Evolutionary conservation across 1,140 invertebrate genomes (phyloP).

Genomic region (Mactra quadrangularis): DNA sequence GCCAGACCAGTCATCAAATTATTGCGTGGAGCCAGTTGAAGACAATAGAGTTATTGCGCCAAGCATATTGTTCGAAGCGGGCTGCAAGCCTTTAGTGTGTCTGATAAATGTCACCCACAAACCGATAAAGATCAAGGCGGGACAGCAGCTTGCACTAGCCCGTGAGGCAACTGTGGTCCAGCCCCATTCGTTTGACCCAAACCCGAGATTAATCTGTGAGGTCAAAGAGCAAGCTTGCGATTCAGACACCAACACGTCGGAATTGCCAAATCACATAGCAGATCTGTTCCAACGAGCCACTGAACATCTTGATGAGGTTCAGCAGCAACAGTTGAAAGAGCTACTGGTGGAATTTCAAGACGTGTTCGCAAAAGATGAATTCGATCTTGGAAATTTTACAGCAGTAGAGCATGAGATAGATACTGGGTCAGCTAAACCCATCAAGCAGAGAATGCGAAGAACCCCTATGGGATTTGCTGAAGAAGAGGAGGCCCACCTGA

Average conservation of each 20-base stretch:
- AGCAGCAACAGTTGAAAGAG: neutral
- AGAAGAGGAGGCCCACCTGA: constrained; percentile 51
- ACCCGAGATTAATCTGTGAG: no score
- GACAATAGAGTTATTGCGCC: neutral
- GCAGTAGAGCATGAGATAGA: constrained; percentile 57
- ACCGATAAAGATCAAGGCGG: neutral
- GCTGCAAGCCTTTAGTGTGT: neutral
- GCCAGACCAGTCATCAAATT: neutral
- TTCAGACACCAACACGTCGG: no score
- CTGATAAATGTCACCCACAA: neutral
- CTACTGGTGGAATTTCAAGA: constrained; percentile 46
- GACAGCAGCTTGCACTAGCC: neutral
- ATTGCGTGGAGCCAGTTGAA: neutral
- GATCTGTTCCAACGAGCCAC: neutral
- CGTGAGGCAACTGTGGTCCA: neutral
- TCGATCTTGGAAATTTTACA: constrained; percentile 59
- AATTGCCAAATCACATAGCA: neutral
- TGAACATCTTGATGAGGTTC: neutral
- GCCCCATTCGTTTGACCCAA: neutral
- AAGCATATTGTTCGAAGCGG: neutral
- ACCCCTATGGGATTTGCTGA: constrained; percentile 36
- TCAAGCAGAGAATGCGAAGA: constrained; percentile 36
- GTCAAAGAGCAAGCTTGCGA: no score
- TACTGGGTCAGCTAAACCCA: constrained; percentile 41
- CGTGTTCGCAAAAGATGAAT: constrained; percentile 62